These are phyloP conservation scores for Gopherus flavomarginatus DNA, from an alignment of 2,113 vertebrate genomes.

Conservation along the genomic window DNA sequence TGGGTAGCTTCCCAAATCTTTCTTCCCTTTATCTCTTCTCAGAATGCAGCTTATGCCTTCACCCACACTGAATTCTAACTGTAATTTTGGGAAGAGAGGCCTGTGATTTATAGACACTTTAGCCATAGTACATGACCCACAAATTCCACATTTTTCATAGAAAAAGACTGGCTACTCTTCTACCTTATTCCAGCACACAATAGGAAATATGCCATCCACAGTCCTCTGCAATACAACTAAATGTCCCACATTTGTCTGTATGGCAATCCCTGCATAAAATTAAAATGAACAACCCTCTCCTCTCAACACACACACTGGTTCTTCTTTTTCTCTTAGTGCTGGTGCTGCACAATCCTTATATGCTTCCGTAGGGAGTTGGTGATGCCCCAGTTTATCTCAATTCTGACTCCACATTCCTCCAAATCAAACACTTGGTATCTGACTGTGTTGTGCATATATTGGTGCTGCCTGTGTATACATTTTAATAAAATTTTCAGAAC, in stretches of 20 bases:
- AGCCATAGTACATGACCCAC: background rate
- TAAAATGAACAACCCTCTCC: background rate
- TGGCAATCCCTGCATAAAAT: background rate
- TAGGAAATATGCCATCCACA: background rate
- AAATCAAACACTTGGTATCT: background rate
- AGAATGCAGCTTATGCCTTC: background rate
- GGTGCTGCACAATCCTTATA: background rate
- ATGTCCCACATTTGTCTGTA: too few species aligned
- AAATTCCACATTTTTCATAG: background rate
- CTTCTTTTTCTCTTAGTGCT: background rate
- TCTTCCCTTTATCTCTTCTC: background rate
- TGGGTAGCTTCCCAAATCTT: background rate
- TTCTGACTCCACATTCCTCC: background rate
- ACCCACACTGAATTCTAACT: background rate
- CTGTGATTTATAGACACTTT: background rate
- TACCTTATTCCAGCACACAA: background rate
- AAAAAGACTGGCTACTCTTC: background rate
- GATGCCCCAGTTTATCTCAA: background rate
- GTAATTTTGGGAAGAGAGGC: background rate
- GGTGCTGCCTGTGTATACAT: background rate
- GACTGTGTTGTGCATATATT: background rate
- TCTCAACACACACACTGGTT: too few species aligned
- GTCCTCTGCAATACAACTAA: background rate
- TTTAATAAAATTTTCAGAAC: background rate
- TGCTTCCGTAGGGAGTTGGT: accelerated